A percentile compares a stretch with the other conserved stretches of the same genome.
Conservation (phyloP, 2,113 vertebrate genomes). For the Hoplias malabaricus region DNA sequence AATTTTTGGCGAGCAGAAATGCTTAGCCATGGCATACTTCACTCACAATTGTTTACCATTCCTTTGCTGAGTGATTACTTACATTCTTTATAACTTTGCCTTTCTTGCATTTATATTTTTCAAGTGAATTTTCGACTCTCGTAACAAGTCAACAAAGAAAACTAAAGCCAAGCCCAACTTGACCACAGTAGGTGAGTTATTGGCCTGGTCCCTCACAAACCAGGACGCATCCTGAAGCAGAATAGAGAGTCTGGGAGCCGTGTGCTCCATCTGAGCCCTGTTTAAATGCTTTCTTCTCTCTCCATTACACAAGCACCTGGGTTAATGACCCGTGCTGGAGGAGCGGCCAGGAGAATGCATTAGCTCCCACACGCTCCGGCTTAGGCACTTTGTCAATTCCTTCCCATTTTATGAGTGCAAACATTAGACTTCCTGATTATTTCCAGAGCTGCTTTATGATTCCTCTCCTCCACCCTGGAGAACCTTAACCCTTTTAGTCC, state of each 20-base stretch:
- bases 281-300: slow-evolving; percentile 35
- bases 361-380: background rate
- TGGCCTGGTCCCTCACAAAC: background rate
- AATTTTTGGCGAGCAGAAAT: no score
- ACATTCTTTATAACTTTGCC: no score
- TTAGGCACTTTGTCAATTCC: slow-evolving; percentile 24
- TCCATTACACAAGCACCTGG: slow-evolving; percentile 41
- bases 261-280: slow-evolving; percentile 3
- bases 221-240: background rate
- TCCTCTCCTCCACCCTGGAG: background rate
- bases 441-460: background rate
- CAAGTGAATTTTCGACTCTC: background rate
- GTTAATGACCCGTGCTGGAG: slow-evolving; percentile 27
- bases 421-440: background rate
- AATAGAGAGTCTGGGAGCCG: background rate
- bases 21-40: no score
- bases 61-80: no score
- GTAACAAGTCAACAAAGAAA: background rate
- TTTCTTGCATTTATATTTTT: background rate
- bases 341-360: slow-evolving; percentile 21
- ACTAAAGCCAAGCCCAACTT: background rate
- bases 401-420: slow-evolving; percentile 11
- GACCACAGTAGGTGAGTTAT: background rate
- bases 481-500: background rate
- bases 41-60: no score